Evolutionary conservation across 2,797 vertebrate species (phyloP).

Genomic region (Hydrolagus colliei): DNA sequence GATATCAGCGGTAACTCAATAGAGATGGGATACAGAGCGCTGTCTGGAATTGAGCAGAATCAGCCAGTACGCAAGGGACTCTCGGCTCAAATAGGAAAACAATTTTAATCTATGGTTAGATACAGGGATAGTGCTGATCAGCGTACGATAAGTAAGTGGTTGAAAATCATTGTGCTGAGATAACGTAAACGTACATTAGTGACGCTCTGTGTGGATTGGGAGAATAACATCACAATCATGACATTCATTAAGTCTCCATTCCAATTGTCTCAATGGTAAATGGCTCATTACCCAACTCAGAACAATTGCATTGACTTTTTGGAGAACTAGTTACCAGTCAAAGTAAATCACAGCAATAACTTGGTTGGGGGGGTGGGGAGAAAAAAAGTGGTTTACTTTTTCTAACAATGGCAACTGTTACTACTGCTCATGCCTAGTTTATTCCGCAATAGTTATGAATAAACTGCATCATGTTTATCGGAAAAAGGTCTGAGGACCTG

Average conservation of each 20-base stretch:
- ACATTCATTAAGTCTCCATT: not conserved
- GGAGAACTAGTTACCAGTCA: not conserved
- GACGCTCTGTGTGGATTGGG: not conserved
- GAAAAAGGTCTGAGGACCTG: no score
- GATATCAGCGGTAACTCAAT: no score
- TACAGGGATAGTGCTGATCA: not conserved
- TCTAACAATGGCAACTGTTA: no score
- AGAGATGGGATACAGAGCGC: no score
- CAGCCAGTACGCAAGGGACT: not conserved
- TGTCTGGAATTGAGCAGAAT: not conserved
- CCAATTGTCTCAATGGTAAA: not conserved
- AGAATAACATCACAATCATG: not conserved
- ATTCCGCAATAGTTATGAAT: no score
- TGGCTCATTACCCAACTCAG: not conserved
- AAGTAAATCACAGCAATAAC: no score
- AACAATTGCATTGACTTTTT: not conserved
- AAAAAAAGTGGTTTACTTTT: no score
- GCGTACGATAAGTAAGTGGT: not conserved
- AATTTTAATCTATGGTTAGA: conserved; percentile 18
- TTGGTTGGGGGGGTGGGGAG: no score
- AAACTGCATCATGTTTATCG: no score
- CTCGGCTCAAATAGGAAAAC: conserved; percentile 23
- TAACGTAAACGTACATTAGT: conserved; percentile 11
- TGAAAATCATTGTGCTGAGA: not conserved
- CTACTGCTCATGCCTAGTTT: no score